Evolutionary conservation across 1,140 invertebrate genomes (phyloP), one percentile per base, ranked within the genome.

Genomic region (Pseudomyrmex flavicornis): DNA sequence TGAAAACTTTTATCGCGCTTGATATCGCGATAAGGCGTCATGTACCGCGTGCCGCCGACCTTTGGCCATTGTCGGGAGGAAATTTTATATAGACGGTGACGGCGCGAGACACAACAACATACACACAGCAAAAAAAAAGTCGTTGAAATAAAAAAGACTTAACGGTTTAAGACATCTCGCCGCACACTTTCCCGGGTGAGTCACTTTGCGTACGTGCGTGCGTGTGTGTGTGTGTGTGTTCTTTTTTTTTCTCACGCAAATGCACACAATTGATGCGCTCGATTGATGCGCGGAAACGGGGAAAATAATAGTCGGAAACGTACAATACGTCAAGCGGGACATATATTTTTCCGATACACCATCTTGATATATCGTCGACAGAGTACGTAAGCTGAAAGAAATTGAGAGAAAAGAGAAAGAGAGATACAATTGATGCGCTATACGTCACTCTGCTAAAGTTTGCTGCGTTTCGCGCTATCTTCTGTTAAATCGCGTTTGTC

Each of bases 1-100:
- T 83, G 66, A 84, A 75, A 85, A 73, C 62, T 84, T 76, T 73
- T 82, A 82, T 82, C 77, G 22, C 69, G 46, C 59, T 79, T 79
- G 69, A 79, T 79, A 79, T 69, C 35, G 13, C 75, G 75, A 79
- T 79, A 58, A 79, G 63, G 4, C 35, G 26, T 79, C 35, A 3
- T 52, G 44, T 17, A 15, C 61, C n/a, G 26, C 35, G 52, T 66
- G 26, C 26, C 26, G 17, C 63, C 50, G 65, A 58, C 63, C 68
- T 20, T 56, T 20, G n/a, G 52, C 52, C 8, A 79, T 79, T 79
- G 75, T 79, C 20, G 12, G 22, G 65, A 79, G 58, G 35, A 65
- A 69, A 69, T 69, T 79, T 35, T 59, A 48, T 35, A 35, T 68
- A 15, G 50, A 26, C 35, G 63, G 17, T 26, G 50, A 52, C 35